Conservation (phyloP, 1,140 invertebrate genomes). For the Aphelinus atriplicis region DNA sequence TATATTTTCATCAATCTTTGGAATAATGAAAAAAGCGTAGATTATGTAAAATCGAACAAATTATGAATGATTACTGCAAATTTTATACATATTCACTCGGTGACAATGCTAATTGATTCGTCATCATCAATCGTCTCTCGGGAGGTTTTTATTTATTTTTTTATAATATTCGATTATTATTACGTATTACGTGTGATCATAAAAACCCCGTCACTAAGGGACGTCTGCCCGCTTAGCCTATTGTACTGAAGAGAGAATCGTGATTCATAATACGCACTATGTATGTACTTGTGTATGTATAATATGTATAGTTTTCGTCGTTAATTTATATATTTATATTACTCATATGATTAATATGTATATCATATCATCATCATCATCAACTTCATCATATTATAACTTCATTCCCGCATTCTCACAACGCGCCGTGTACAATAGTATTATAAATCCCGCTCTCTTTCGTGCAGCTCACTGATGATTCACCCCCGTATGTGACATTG, state of each 20-base stretch:
- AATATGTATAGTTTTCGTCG: constrained; percentile 30
- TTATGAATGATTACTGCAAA: constrained; percentile 17
- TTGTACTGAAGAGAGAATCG: constrained; percentile 19
- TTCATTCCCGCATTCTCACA: constrained; percentile 7
- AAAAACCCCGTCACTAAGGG: constrained; percentile 19
- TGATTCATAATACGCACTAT: constrained; percentile 27
- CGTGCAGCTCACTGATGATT: background rate
- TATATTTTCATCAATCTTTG: constrained; percentile 6
- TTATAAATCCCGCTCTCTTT: constrained; percentile 52
- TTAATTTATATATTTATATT: constrained; percentile 25
- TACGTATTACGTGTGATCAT: constrained; percentile 31
- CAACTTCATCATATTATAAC: background rate
- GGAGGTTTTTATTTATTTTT: constrained; percentile 11
- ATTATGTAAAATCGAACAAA: constrained; percentile 2
- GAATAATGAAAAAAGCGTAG: constrained; percentile 8
- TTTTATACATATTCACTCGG: background rate
- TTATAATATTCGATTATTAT: too few relatives aligned
- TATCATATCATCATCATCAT: constrained; percentile 13
- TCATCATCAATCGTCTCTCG: background rate
- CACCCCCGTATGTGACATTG: too few relatives aligned
- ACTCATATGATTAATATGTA: constrained; percentile 16
- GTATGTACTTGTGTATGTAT: constrained; percentile 23
- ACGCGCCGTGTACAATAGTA: constrained; percentile 53
- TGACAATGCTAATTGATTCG: constrained; percentile 17
- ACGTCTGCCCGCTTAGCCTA: constrained; percentile 17